A percentile compares a stretch with the other conserved stretches of the same genome.
These are phyloP conservation scores for Yponomeuta cagnagella DNA, from an alignment of 2,888 invertebrate genomes.

Conservation along the genomic window DNA sequence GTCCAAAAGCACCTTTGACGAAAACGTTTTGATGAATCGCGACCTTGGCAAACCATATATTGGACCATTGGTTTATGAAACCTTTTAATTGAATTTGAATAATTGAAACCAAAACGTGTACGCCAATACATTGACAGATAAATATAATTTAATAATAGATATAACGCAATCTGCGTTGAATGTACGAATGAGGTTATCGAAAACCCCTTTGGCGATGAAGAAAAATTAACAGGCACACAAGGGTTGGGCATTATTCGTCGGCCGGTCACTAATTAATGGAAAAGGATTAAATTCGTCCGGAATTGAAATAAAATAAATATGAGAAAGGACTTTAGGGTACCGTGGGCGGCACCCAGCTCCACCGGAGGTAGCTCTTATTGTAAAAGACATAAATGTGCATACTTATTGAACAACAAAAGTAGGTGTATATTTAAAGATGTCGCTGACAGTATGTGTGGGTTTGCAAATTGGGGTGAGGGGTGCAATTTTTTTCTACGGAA, in stretches of 20 bases:
- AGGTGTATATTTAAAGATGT: background rate
- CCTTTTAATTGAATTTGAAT: background rate
- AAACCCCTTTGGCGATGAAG: slow-evolving; percentile 34
- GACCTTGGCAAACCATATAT: too few species aligned
- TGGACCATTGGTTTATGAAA: too few species aligned
- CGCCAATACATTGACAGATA: background rate
- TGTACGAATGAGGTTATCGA: slow-evolving; percentile 15
- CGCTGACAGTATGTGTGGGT: background rate
- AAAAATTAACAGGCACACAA: slow-evolving; percentile 64
- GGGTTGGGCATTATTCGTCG: slow-evolving; percentile 45
- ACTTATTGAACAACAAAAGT: background rate
- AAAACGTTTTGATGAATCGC: too few species aligned
- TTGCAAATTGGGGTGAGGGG: background rate
- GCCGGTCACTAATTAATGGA: slow-evolving; percentile 75
- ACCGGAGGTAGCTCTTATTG: background rate
- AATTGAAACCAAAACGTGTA: background rate
- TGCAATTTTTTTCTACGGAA: background rate
- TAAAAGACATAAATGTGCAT: background rate
- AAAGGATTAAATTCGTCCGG: slow-evolving; percentile 74
- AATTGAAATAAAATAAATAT: slow-evolving; percentile 76
- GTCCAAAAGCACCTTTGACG: too few species aligned
- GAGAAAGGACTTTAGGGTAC: slow-evolving; percentile 45
- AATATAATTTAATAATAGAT: background rate
- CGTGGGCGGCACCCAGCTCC: background rate
- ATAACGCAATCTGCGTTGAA: background rate